A percentile compares a stretch with the other conserved stretches of the same genome.
Conservation (phyloP, 2,113 vertebrate genomes). For the Ptilonorhynchus violaceus region DNA sequence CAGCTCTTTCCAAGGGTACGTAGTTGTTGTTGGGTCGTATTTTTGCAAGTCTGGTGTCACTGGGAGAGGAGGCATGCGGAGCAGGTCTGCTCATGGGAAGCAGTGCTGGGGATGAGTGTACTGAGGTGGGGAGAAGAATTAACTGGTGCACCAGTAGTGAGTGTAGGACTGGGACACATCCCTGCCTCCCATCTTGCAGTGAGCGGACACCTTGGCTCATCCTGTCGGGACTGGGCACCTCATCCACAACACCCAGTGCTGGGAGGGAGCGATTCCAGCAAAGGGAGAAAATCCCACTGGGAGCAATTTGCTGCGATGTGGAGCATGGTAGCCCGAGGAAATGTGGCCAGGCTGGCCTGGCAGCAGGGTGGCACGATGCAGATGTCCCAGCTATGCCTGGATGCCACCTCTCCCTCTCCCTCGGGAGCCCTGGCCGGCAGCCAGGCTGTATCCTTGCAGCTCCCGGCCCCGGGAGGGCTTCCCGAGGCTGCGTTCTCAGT, state of each 20-base stretch:
- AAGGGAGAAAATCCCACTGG: background rate
- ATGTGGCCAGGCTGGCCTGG: background rate
- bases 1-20: background rate
- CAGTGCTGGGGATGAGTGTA: background rate
- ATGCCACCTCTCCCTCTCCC: background rate
- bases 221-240: background rate
- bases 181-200: background rate
- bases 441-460: background rate
- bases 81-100: background rate
- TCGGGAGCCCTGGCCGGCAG: background rate
- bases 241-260: background rate
- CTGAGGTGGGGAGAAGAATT: background rate
- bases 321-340: fast-evolving
- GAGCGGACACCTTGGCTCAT: background rate
- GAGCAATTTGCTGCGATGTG: background rate
- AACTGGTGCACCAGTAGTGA: background rate
- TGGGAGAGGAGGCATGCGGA: background rate
- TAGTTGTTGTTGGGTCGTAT: fast-evolving
- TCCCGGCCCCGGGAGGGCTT: background rate
- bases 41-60: fast-evolving
- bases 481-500: background rate
- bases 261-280: fast-evolving
- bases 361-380: background rate
- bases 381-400: background rate
- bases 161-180: background rate